Percentiles rank a stretch among this genome's conserved stretches.
Evolutionary conservation across 2,888 invertebrate genomes (phyloP).

Genomic region (Cynaeus angustus): DNA sequence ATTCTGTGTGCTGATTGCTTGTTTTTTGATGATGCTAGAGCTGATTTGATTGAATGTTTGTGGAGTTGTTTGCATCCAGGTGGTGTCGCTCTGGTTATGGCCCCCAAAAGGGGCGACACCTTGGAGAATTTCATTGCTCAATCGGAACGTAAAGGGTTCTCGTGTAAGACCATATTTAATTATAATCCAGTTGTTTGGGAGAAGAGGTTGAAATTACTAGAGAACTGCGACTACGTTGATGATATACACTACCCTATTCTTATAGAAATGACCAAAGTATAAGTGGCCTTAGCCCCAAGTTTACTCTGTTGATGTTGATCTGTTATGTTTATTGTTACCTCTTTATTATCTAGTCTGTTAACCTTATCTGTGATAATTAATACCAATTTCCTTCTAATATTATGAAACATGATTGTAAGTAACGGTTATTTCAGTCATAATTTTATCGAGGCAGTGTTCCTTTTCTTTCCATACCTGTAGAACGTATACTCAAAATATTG

Average conservation of each 20-base stretch:
- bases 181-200: constrained; percentile 82
- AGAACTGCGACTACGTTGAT: constrained; percentile 78
- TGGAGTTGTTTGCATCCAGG: constrained; percentile 76
- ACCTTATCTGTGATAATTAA: constrained; percentile 72
- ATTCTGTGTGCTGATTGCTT: constrained; percentile 87
- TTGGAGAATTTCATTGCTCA: constrained; percentile 80
- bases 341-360: constrained; percentile 66
- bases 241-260: constrained; percentile 83
- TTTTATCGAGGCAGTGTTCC: neutral
- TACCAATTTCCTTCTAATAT: constrained; percentile 68
- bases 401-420: neutral
- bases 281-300: constrained; percentile 71
- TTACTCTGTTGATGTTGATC: constrained; percentile 47
- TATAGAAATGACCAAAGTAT: constrained; percentile 76
- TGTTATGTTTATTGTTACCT: constrained; percentile 41
- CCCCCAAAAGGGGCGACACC: constrained; percentile 83
- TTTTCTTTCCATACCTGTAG: neutral
- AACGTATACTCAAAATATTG: neutral
- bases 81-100: constrained; percentile 84
- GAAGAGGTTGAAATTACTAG: constrained; percentile 77
- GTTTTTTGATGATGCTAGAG: constrained; percentile 84
- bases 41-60: constrained; percentile 80
- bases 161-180: constrained; percentile 74
- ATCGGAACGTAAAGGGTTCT: constrained; percentile 76
- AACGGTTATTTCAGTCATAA: neutral